These are phyloP conservation scores for Phasianus colchicus DNA, from an alignment of 2,113 vertebrate species.

Conservation along the genomic window DNA sequence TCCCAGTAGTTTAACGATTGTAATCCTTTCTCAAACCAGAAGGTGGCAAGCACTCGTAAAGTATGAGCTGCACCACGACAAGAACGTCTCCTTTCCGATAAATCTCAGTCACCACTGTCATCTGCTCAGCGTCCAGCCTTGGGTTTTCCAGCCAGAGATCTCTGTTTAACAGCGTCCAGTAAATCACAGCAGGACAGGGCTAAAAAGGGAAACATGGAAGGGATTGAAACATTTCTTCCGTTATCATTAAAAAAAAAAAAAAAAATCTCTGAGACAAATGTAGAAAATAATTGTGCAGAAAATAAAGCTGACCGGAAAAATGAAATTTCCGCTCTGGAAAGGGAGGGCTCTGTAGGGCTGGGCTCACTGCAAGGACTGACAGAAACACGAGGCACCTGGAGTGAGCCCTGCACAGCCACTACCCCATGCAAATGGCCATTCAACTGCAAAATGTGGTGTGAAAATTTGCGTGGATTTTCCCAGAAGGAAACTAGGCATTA, in stretches of 20 bases:
- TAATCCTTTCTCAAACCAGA: slow-evolving; percentile 55
- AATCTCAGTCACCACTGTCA: neutral
- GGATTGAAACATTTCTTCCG: neutral
- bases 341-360: neutral
- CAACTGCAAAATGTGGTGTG: neutral
- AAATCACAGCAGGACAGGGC: neutral
- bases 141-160: neutral
- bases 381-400: neutral
- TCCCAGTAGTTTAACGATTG: neutral
- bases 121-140: neutral
- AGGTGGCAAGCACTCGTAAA: slow-evolving; percentile 73
- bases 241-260: neutral
- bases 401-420: neutral
- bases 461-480: neutral
- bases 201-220: neutral
- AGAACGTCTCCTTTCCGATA: neutral
- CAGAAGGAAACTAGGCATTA: neutral
- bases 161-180: neutral
- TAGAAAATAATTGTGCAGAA: neutral
- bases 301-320: neutral
- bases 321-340: neutral
- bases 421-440: neutral
- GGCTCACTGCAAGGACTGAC: neutral
- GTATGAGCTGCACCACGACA: neutral
- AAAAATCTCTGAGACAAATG: neutral